A percentile compares a stretch with the other conserved stretches of the same genome.
phyloP scores from a whole-genome alignment of 2,797 vertebrate genomes.

The Gastrophryne carolinensis region DNA sequence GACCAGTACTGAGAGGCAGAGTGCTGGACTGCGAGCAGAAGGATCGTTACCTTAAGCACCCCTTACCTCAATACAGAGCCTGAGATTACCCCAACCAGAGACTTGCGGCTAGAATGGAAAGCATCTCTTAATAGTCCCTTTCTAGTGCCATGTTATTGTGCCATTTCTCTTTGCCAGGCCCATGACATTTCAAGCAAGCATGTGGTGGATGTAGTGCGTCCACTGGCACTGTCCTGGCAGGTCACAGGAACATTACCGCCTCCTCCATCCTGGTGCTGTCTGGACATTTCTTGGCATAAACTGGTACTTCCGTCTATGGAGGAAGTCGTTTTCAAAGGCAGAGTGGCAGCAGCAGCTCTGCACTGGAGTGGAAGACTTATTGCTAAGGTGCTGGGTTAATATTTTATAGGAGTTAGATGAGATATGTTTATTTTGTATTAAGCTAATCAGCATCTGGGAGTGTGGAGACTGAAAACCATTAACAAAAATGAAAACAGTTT shows the following conservation, averaged over 20 bases:
- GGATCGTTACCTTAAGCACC: background rate
- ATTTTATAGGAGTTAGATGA: constrained; percentile 26
- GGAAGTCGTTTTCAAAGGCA: background rate
- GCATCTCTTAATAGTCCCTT: background rate
- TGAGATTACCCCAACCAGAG: background rate
- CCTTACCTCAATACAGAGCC: background rate
- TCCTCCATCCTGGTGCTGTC: background rate
- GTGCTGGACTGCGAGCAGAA: background rate
- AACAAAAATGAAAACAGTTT: constrained; percentile 9
- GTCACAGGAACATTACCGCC: background rate
- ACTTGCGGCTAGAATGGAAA: background rate
- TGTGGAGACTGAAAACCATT: constrained; percentile 31
- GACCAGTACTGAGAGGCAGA: background rate
- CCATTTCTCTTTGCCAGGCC: background rate
- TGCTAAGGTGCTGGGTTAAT: constrained; percentile 19
- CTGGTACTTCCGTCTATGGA: background rate
- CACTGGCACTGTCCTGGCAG: constrained; percentile 16
- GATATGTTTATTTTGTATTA: constrained; percentile 44
- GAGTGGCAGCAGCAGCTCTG: background rate
- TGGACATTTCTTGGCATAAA: constrained; percentile 1
- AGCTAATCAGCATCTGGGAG: constrained; percentile 16
- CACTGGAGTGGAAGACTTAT: background rate
- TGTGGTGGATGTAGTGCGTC: background rate
- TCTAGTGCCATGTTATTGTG: constrained; percentile 18
- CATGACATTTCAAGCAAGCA: background rate